A percentile compares a stretch with the other conserved stretches of the same genome.
These are phyloP conservation scores for Rhyacophila brunnea DNA, from an alignment of 1,140 invertebrate species.

Conservation along the genomic window DNA sequence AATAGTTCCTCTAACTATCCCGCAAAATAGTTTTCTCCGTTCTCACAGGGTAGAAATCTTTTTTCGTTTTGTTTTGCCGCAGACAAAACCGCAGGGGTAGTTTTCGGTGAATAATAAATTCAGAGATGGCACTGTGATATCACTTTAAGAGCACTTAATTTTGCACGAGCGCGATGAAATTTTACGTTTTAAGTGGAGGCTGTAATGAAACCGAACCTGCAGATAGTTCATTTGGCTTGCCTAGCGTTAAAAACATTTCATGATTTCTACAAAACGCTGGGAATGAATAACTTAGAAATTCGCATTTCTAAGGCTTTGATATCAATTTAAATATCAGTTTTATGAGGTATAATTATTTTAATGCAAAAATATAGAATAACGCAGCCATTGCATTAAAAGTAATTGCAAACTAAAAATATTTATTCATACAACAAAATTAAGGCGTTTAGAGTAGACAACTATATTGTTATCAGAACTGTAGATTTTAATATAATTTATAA, in stretches of 20 bases:
- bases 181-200: conserved; percentile 28
- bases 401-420: no score
- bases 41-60: no score
- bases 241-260: conserved; percentile 7
- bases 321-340: neutral
- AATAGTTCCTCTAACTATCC: no score
- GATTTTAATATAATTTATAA: no score
- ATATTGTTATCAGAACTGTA: no score
- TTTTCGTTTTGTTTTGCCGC: no score
- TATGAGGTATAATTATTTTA: neutral
- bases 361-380: no score
- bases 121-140: conserved; percentile 27
- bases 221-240: conserved; percentile 1
- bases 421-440: no score
- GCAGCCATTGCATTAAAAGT: no score
- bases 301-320: neutral
- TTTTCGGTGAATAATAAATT: conserved; percentile 33
- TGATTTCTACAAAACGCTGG: conserved; percentile 7
- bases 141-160: conserved; percentile 30
- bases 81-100: conserved; percentile 8
- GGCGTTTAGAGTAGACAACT: no score
- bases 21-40: no score
- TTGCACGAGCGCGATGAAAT: conserved; percentile 31
- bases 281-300: conserved; percentile 14
- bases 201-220: conserved; percentile 20